Conservation (phyloP, 2,113 vertebrate genomes). For the Scophthalmus maximus region DNA sequence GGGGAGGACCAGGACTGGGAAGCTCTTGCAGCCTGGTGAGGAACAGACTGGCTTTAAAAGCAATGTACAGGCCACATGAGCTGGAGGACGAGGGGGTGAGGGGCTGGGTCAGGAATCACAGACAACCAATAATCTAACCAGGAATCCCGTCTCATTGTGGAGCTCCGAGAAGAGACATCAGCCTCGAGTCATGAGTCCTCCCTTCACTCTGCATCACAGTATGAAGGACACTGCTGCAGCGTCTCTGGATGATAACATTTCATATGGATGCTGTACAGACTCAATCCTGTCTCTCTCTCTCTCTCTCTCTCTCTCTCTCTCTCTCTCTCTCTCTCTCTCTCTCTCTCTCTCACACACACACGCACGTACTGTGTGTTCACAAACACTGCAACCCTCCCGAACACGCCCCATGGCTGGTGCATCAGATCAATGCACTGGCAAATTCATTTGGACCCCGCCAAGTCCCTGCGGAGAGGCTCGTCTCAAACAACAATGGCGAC, state of each 20-base stretch:
- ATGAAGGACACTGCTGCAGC: conserved; percentile 49
- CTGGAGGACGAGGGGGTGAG: conserved; percentile 50
- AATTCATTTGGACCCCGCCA: conserved; percentile 39
- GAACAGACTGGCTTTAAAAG: conserved; percentile 70
- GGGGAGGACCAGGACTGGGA: conserved; percentile 35
- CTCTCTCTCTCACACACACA: neutral
- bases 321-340: no score
- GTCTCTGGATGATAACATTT: conserved; percentile 30
- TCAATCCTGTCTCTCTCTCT: neutral
- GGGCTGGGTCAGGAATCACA: conserved; percentile 56
- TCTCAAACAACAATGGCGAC: conserved; percentile 2
- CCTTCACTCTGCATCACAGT: neutral
- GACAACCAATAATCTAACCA: conserved; percentile 63
- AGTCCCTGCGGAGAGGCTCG: conserved; percentile 1
- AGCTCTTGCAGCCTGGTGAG: conserved; percentile 50
- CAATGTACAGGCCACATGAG: conserved; percentile 60
- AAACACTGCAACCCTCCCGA: conserved; percentile 26
- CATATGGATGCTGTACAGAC: neutral
- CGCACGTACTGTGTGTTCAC: neutral
- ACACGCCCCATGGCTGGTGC: conserved; percentile 34
- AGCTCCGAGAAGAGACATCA: conserved; percentile 31
- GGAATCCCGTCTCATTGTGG: conserved; percentile 51
- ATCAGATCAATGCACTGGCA: conserved; percentile 48
- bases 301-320: no score
- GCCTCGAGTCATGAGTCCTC: conserved; percentile 4